phyloP scores from a whole-genome alignment of 2,888 invertebrate species.

The Perizoma flavofasciatum region DNA sequence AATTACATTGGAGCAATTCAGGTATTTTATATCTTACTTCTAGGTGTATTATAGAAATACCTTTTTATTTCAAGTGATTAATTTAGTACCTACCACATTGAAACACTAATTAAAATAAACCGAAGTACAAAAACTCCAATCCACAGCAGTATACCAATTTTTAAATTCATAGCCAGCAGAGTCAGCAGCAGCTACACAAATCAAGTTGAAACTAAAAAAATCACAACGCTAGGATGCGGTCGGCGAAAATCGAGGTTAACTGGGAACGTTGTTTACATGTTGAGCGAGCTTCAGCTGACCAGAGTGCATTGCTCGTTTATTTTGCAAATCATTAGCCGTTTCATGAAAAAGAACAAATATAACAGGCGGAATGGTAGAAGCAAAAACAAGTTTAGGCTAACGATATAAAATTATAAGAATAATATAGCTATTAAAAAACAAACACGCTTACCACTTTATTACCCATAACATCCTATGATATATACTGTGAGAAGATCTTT shows the following conservation, averaged over 20 bases:
- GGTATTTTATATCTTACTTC: too few species aligned
- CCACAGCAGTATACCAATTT: slow-evolving; percentile 26
- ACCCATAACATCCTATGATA: too few species aligned
- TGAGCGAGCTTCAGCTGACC: slow-evolving; percentile 50
- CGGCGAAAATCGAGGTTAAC: slow-evolving; percentile 63
- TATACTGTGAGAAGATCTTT: too few species aligned
- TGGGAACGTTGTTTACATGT: slow-evolving; percentile 67
- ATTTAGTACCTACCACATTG: too few species aligned
- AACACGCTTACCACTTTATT: too few species aligned
- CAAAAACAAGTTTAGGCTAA: too few species aligned
- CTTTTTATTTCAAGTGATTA: too few species aligned
- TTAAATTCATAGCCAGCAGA: slow-evolving; percentile 48
- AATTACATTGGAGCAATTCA: too few species aligned
- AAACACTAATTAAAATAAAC: not conserved
- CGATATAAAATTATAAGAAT: too few species aligned
- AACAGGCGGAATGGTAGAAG: not conserved
- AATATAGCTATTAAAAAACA: too few species aligned
- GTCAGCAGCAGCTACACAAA: slow-evolving; percentile 59
- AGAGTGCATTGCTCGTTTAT: slow-evolving; percentile 47
- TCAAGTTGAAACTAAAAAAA: slow-evolving; percentile 61
- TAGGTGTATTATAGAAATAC: not conserved
- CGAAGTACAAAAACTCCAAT: not conserved
- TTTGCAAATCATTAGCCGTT: slow-evolving; percentile 51
- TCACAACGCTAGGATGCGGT: slow-evolving; percentile 53
- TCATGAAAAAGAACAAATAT: slow-evolving; percentile 3